Evolutionary conservation across 2,888 invertebrate species (phyloP), one percentile per base, ranked within the genome.

Genomic region (Agrochola circellaris): DNA sequence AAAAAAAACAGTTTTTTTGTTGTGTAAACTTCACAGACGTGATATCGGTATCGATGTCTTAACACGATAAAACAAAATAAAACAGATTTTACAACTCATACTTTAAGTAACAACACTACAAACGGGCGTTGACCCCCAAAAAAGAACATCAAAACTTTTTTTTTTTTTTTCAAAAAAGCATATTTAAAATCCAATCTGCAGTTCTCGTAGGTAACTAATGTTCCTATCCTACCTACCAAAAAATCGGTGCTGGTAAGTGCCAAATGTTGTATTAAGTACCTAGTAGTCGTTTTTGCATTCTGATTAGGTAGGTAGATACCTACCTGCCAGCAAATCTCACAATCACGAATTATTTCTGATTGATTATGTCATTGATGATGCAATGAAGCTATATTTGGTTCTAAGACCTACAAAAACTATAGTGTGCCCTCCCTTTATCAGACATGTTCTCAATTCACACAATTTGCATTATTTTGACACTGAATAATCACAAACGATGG

Each of bases 281-380:
- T 11, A n/a, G 20, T 61, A 61, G 17, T 11, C 1, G 34, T 48
- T 75, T 73, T 72, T 79, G 64, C 7, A 38, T 38, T 38, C 38
- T 38, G 6, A 42, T 42, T 23, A 38, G 1, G 1, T 45, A 38
- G 3, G 3, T 45, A 54, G 11, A 56, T 23, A 66, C 8, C 65
- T 23, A 66, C 8, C 65, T 20, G 34, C 4, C 15, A 20, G 54
- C 15, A 76, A 71, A 68, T 65, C 34, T 48, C 13, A 26, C 26
- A 60, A 34, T 54, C 17, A 65, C 30, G 56, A 73, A 58, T 66
- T 60, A 56, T 69, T 68, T 76, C 67, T 51, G 30, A 77, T 83
- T 68, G 67, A 67, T 72, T 69, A 83, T 65, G 71, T 83, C 77
- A 83, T 58, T 54, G 72, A 65, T 81, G 83, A 81, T 72, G 83